Conservation (phyloP, 2,797 vertebrate genomes). For the Sciaenops ocellatus region DNA sequence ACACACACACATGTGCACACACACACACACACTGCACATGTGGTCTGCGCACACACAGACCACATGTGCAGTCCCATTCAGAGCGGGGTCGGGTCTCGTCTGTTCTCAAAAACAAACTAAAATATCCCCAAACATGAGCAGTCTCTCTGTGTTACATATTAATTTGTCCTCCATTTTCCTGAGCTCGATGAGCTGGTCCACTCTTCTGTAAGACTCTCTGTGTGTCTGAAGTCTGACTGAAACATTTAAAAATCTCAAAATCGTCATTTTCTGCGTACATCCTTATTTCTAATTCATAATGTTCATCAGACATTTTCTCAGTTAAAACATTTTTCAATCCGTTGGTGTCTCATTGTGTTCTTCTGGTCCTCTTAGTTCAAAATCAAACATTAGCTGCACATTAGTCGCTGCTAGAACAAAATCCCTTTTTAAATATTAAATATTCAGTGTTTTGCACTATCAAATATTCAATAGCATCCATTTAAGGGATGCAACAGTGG, state of each 20-base stretch:
- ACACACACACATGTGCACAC: conserved; percentile 11
- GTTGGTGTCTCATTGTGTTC: conserved; percentile 35
- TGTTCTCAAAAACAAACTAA: conserved; percentile 31
- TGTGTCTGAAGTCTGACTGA: conserved; percentile 2
- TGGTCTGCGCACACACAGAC: not conserved
- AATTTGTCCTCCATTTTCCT: conserved; percentile 21
- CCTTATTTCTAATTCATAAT: conserved; percentile 14
- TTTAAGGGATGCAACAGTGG: conserved; percentile 72
- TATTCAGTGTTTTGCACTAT: conserved; percentile 77
- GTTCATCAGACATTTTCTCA: conserved; percentile 32
- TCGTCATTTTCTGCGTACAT: not conserved
- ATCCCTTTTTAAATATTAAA: conserved; percentile 76
- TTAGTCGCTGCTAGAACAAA: conserved; percentile 68
- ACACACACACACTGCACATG: too few species aligned
- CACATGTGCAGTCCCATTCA: not conserved
- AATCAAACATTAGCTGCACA: conserved; percentile 69
- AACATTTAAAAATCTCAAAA: conserved; percentile 20
- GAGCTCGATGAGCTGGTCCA: not conserved
- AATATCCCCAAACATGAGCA: conserved; percentile 15
- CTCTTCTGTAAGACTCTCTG: not conserved
- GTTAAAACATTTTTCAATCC: conserved; percentile 14
- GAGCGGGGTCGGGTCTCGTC: conserved; percentile 1
- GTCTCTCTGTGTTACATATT: not conserved
- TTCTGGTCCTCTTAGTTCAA: conserved; percentile 39
- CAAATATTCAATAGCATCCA: conserved; percentile 78